Evolutionary conservation across 1,140 invertebrate species (phyloP).

Genomic region (Drosophila obscura): DNA sequence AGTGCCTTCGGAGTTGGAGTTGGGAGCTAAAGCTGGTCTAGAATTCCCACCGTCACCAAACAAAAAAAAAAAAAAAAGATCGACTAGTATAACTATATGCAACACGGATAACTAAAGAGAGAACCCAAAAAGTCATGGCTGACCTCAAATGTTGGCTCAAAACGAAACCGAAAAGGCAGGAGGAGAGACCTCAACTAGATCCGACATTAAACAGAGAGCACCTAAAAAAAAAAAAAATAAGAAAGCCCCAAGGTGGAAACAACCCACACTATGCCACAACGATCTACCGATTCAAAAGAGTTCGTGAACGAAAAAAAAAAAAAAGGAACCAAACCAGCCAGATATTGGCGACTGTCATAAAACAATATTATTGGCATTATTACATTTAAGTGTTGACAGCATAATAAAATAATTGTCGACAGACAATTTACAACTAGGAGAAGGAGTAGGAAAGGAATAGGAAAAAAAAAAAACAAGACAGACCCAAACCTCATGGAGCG

Average conservation of each 20-base stretch:
- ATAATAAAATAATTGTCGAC: slow-evolving; percentile 84
- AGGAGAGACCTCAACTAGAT: slow-evolving; percentile 51
- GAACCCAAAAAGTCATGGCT: slow-evolving; percentile 61
- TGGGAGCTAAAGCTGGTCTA: slow-evolving; percentile 25
- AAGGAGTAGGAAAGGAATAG: neutral
- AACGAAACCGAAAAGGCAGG: slow-evolving; percentile 44
- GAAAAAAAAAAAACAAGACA: slow-evolving; percentile 10
- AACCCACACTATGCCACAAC: slow-evolving; percentile 66
- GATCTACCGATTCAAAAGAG: slow-evolving; percentile 69
- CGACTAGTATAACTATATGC: slow-evolving; percentile 47
- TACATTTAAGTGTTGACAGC: slow-evolving; percentile 84
- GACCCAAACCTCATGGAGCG: slow-evolving; percentile 8
- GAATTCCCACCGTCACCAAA: slow-evolving; percentile 68
- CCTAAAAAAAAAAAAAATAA: slow-evolving; percentile 29
- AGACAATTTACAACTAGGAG: slow-evolving; percentile 69
- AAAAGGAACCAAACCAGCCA: slow-evolving; percentile 21
- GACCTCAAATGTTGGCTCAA: slow-evolving; percentile 65
- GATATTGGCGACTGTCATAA: slow-evolving; percentile 82
- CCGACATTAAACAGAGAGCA: slow-evolving; percentile 48
- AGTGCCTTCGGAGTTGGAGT: slow-evolving; percentile 25
- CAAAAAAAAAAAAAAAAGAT: neutral
- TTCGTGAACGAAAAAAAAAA: slow-evolving; percentile 51
- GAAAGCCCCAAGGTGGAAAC: slow-evolving; percentile 11
- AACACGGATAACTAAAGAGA: slow-evolving; percentile 3
- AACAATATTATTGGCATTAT: slow-evolving; percentile 84